These are phyloP conservation scores for Cephus spinipes DNA, from an alignment of 2,888 invertebrate genomes.

Conservation along the genomic window DNA sequence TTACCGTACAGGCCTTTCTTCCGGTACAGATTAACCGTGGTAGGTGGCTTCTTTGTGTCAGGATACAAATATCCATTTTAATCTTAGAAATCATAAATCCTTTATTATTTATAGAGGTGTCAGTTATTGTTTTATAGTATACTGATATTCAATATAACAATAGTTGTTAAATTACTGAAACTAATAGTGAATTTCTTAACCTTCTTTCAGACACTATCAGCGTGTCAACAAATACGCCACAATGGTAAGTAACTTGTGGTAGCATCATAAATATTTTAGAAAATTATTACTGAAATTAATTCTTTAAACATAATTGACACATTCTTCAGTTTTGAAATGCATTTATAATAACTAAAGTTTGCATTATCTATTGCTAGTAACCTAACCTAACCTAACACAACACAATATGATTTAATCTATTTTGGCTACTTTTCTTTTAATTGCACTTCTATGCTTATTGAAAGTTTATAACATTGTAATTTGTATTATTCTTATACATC, in stretches of 20 bases:
- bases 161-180: neutral
- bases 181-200: neutral
- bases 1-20: neutral
- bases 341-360: neutral
- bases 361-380: neutral
- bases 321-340: neutral
- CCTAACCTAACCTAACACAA: neutral
- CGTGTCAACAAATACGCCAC: neutral
- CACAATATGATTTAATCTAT: neutral
- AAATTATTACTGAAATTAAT: neutral
- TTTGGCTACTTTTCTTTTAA: neutral
- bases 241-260: neutral
- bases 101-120: neutral
- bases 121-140: neutral
- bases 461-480: too few species aligned
- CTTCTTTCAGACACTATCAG: neutral
- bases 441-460: too few species aligned
- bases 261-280: neutral
- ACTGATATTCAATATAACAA: neutral
- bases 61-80: neutral
- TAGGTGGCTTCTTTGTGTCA: neutral
- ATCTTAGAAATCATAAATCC: neutral
- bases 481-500: too few species aligned
- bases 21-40: neutral
- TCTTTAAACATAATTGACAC: neutral